phyloP scores from a whole-genome alignment of 2,797 vertebrate genomes.

The Zalophus californianus region DNA sequence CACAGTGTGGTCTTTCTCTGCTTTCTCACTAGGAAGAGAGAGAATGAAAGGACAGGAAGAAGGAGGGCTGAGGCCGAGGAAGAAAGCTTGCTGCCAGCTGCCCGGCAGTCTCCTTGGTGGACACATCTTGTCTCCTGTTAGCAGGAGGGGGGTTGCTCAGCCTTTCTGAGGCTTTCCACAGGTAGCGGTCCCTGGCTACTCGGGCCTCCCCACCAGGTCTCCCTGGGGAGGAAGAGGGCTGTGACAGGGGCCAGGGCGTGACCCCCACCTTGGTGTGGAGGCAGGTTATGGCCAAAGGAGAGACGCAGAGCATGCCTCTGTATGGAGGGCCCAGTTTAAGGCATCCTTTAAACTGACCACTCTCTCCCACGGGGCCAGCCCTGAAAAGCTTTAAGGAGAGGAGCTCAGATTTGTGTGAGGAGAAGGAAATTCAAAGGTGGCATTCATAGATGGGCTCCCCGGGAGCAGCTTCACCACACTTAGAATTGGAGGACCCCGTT shows the following conservation, averaged over 20 bases:
- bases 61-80: conserved; percentile 69
- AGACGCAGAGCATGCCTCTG: not conserved
- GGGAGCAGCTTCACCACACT: not conserved
- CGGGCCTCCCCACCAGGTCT: not conserved
- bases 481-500: not conserved
- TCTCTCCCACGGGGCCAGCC: not conserved
- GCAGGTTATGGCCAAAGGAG: not conserved
- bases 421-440: not conserved
- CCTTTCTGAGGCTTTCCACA: conserved; percentile 65
- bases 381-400: not conserved
- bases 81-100: conserved; percentile 63
- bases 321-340: not conserved
- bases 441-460: fast-evolving
- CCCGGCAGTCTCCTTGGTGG: conserved; percentile 53
- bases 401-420: not conserved
- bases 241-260: not conserved
- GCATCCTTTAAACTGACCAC: not conserved
- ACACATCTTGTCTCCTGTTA: conserved; percentile 68
- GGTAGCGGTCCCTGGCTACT: conserved; percentile 51
- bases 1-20: conserved; percentile 69
- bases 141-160: conserved; percentile 48
- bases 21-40: conserved; percentile 75
- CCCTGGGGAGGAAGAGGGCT: not conserved
- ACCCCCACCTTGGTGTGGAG: not conserved
- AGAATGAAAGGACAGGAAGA: conserved; percentile 71